These are phyloP conservation scores for Pachymerium ferrugineum DNA, from an alignment of 2,888 invertebrate genomes.

Conservation along the genomic window DNA sequence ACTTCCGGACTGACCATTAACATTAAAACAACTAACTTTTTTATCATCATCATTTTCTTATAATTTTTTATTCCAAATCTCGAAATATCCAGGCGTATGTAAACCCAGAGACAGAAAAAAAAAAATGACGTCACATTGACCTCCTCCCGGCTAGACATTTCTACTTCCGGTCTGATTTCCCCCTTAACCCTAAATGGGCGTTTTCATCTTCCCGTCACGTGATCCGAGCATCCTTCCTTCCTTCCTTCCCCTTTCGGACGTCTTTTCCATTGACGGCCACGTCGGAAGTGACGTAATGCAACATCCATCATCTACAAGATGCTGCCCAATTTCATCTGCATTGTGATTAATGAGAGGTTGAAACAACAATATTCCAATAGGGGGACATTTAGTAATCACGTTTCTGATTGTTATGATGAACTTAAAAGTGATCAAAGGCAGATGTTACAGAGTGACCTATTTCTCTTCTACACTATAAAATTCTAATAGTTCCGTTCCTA, in stretches of 20 bases:
- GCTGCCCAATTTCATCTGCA: too few relatives aligned
- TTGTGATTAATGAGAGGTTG: too few relatives aligned
- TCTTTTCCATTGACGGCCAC: neutral
- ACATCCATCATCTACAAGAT: neutral
- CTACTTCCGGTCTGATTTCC: neutral
- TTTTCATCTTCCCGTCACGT: neutral
- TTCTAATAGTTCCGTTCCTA: too few relatives aligned
- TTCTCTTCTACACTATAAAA: too few relatives aligned
- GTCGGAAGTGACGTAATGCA: neutral
- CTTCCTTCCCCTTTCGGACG: slow-evolving; percentile 8
- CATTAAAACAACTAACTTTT: too few relatives aligned
- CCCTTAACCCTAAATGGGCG: neutral
- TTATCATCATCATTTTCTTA: too few relatives aligned
- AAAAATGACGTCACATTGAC: neutral
- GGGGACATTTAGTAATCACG: too few relatives aligned
- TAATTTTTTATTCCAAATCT: neutral
- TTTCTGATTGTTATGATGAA: too few relatives aligned
- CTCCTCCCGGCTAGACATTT: neutral
- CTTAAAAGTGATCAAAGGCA: too few relatives aligned
- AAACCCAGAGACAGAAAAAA: neutral
- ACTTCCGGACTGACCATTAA: neutral
- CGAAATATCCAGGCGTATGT: neutral
- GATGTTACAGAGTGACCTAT: too few relatives aligned
- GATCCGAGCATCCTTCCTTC: slow-evolving; percentile 29
- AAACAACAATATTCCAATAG: too few relatives aligned